Conservation (phyloP, 30 jellyfish, hydroid and myxozoan genomes). For the Aurelia sp. region DNA sequence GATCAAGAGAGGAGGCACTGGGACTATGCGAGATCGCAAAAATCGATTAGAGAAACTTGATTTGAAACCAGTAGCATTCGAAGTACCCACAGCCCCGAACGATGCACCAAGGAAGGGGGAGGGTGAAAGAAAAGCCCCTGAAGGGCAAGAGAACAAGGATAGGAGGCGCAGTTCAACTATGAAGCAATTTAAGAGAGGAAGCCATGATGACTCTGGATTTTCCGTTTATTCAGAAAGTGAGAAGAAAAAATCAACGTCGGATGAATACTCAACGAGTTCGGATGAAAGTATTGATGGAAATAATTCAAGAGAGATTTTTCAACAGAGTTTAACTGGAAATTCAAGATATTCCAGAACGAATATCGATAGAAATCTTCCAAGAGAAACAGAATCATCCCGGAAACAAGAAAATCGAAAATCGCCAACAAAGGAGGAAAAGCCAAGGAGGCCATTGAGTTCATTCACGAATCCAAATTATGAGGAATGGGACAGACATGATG, state of each 20-base stretch:
- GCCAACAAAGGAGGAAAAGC: not conserved
- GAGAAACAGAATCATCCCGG: not conserved
- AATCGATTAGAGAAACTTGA: slow-evolving; percentile 57
- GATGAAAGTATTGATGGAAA: not conserved
- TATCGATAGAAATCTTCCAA: not conserved
- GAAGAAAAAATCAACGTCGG: slow-evolving; percentile 1
- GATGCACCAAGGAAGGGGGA: slow-evolving; percentile 3
- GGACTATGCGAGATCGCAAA: slow-evolving; percentile 43
- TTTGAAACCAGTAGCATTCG: slow-evolving; percentile 53
- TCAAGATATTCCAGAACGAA: not conserved
- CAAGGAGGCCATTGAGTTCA: not conserved
- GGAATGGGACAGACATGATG: too few species aligned
- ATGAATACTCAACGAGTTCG: slow-evolving; percentile 17
- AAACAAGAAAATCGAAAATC: not conserved
- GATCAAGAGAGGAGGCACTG: slow-evolving; percentile 32
- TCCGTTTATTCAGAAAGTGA: not conserved
- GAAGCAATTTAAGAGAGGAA: not conserved
- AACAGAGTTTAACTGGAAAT: not conserved
- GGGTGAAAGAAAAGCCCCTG: slow-evolving; percentile 63
- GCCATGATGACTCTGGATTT: slow-evolving; percentile 12
- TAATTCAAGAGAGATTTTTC: not conserved
- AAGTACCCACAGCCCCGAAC: slow-evolving; percentile 57
- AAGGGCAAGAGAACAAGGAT: slow-evolving; percentile 42
- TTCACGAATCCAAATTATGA: not conserved
- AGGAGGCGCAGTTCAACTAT: not conserved